phyloP scores from a whole-genome alignment of 2,888 invertebrate genomes.

The Pandemis heparana region DNA sequence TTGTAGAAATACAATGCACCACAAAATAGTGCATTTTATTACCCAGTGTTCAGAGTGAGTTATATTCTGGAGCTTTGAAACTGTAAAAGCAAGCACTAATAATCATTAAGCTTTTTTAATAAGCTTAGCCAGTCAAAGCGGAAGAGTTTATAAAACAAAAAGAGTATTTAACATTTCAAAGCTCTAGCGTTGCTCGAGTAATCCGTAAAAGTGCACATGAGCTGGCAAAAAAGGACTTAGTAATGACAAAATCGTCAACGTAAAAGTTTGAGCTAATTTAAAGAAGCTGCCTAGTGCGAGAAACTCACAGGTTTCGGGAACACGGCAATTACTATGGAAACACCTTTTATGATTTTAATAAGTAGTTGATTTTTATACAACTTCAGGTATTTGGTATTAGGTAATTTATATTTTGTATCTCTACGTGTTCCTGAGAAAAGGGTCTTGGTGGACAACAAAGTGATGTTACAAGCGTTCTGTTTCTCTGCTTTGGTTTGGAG shows the following conservation, averaged over 20 bases:
- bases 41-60: not conserved
- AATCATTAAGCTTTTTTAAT: too few relatives aligned
- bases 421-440: too few relatives aligned
- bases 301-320: too few relatives aligned
- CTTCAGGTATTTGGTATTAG: too few relatives aligned
- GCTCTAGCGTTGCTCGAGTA: not conserved
- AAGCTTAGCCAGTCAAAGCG: not conserved
- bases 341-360: too few relatives aligned
- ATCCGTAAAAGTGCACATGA: not conserved
- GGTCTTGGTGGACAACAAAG: too few relatives aligned
- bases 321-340: too few relatives aligned
- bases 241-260: constrained; percentile 1
- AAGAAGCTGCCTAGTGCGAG: too few relatives aligned
- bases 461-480: too few relatives aligned
- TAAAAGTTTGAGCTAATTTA: not conserved
- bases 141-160: not conserved
- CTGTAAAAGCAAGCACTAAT: constrained; percentile 1
- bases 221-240: not conserved
- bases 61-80: not conserved
- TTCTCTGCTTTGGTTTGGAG: too few relatives aligned
- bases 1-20: not conserved
- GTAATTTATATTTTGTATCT: too few relatives aligned
- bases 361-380: too few relatives aligned
- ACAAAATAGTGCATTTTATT: not conserved
- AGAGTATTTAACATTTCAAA: not conserved